phyloP scores from a whole-genome alignment of 1,140 invertebrate genomes.

The Heterodera carotae region DNA sequence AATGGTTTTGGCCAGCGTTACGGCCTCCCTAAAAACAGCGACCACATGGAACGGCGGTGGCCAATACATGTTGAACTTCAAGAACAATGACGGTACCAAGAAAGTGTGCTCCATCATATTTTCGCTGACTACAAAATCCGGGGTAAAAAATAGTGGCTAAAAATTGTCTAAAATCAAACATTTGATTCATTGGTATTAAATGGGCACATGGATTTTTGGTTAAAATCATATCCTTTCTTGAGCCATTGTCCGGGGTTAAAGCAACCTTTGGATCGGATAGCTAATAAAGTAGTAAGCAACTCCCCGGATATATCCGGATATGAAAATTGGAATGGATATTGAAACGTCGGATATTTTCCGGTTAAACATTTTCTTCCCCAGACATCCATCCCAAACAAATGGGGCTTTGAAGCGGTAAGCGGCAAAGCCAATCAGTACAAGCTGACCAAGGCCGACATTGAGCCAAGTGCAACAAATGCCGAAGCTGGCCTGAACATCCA shows the following conservation, averaged over 20 bases:
- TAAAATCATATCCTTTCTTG: too few relatives aligned
- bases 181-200: too few relatives aligned
- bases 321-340: too few relatives aligned
- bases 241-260: too few relatives aligned
- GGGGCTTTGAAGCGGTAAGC: background rate
- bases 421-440: background rate
- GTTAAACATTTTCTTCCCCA: background rate
- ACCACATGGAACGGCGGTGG: background rate
- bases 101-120: background rate
- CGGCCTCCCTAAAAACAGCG: background rate
- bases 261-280: too few relatives aligned
- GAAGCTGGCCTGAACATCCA: slow-evolving; percentile 8
- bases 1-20: background rate
- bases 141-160: background rate
- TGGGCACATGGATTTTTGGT: too few relatives aligned
- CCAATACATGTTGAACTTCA: background rate
- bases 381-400: background rate
- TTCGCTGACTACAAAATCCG: background rate
- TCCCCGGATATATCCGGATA: too few relatives aligned
- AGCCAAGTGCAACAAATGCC: background rate
- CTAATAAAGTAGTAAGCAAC: too few relatives aligned
- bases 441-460: background rate
- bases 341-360: too few relatives aligned
- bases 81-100: background rate
- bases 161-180: too few relatives aligned